Evolutionary conservation across 2,888 invertebrate species (phyloP).

Genomic region (Pantelozetes paolii): DNA sequence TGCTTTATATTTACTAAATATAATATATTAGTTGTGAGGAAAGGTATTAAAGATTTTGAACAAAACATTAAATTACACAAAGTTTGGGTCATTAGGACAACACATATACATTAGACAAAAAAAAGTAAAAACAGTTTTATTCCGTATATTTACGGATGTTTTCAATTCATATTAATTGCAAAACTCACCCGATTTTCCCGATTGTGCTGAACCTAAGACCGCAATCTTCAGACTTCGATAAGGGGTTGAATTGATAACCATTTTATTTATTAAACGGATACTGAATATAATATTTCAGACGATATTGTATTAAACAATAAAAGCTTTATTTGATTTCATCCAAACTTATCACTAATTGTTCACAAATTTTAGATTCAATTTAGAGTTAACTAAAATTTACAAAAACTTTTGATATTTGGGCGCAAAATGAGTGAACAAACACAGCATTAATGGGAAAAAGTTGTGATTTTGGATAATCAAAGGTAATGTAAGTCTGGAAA

Average conservation of each 20-base stretch:
- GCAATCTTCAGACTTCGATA: conserved; percentile 30
- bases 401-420: no score
- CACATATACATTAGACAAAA: neutral
- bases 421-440: no score
- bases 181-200: conserved; percentile 42
- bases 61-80: neutral
- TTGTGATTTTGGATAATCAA: no score
- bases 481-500: no score
- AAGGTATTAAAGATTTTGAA: neutral
- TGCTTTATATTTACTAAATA: no score
- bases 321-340: no score
- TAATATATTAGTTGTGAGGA: neutral
- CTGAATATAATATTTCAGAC: no score
- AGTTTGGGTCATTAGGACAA: conserved; percentile 7
- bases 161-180: neutral
- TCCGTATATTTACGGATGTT: neutral
- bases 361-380: no score
- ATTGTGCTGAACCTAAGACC: conserved; percentile 35
- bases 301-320: no score
- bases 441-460: no score
- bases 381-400: no score
- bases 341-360: no score
- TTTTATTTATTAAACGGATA: neutral
- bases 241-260: conserved; percentile 9
- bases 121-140: neutral